phyloP scores from a whole-genome alignment of 2,888 invertebrate genomes.

The Hermaeophaga mercurialis region DNA sequence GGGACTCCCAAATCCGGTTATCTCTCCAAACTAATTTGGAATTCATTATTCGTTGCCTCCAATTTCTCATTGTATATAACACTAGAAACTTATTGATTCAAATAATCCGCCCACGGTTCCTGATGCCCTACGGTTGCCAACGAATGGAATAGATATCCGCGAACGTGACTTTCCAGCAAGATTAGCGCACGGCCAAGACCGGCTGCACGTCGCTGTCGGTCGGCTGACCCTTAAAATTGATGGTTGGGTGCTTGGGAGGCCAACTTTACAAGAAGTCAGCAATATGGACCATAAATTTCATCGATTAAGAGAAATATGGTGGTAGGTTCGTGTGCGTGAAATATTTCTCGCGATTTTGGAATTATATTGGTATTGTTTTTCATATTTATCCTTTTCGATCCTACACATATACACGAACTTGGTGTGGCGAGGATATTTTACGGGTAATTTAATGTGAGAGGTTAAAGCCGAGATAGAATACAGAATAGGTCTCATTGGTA shows the following conservation, averaged over 20 bases:
- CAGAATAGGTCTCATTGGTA: too few relatives aligned
- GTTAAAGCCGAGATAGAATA: too few relatives aligned
- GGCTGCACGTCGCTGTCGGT: slow-evolving; percentile 27
- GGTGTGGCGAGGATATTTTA: slow-evolving; percentile 8
- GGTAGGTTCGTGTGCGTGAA: slow-evolving; percentile 24
- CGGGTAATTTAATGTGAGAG: slow-evolving; percentile 5
- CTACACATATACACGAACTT: background rate
- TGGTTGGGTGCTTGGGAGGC: slow-evolving; percentile 35
- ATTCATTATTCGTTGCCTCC: slow-evolving; percentile 8
- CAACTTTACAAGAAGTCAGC: slow-evolving; percentile 34
- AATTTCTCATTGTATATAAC: slow-evolving; percentile 13
- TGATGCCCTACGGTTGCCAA: slow-evolving; percentile 15
- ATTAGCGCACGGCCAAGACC: slow-evolving; percentile 32
- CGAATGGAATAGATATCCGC: slow-evolving; percentile 26
- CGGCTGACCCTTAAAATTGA: slow-evolving; percentile 39
- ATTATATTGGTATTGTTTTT: slow-evolving; percentile 21
- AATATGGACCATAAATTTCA: slow-evolving; percentile 36
- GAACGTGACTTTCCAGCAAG: slow-evolving; percentile 40
- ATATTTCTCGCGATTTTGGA: slow-evolving; percentile 21
- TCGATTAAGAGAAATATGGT: slow-evolving; percentile 33
- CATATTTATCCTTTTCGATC: slow-evolving; percentile 16
- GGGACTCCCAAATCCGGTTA: background rate
- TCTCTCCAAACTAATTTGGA: background rate
- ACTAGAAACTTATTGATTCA: slow-evolving; percentile 27
- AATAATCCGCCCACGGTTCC: slow-evolving; percentile 26